Evolutionary conservation across 2,113 vertebrate species (phyloP).

Genomic region (Eurypyga helias): DNA sequence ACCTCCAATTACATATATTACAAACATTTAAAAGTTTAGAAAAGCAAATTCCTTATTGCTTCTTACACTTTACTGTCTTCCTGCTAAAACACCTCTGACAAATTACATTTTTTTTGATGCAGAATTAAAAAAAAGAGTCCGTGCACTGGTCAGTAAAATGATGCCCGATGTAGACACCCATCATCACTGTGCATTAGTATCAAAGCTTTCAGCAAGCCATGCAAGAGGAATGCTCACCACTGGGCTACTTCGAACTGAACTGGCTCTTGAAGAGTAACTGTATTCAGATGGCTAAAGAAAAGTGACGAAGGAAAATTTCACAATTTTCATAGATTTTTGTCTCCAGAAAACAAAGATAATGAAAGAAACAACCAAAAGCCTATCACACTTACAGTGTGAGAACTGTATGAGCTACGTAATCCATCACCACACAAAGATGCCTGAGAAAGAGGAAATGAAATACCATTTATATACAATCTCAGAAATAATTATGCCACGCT

Average conservation of each 20-base stretch:
- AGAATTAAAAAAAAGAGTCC: background rate
- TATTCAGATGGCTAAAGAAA: constrained; percentile 90
- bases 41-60: background rate
- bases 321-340: background rate
- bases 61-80: background rate
- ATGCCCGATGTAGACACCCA: background rate
- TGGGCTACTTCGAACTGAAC: constrained; percentile 89
- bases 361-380: background rate
- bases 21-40: background rate
- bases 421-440: constrained; percentile 83
- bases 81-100: background rate
- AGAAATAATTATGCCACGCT: background rate
- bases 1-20: background rate
- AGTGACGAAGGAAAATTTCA: constrained; percentile 66
- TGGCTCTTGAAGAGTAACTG: constrained; percentile 90
- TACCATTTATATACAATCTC: background rate
- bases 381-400: constrained; percentile 85
- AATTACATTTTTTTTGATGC: background rate
- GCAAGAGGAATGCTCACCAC: constrained; percentile 83
- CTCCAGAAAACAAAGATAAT: background rate
- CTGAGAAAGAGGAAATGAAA: constrained; percentile 75
- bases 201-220: background rate
- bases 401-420: constrained; percentile 81
- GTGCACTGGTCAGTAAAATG: background rate
- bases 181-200: background rate